A percentile compares a stretch with the other conserved stretches of the same genome.
Evolutionary conservation across 2,797 vertebrate genomes (phyloP).

Genomic region (Halcyon chelicuti): DNA sequence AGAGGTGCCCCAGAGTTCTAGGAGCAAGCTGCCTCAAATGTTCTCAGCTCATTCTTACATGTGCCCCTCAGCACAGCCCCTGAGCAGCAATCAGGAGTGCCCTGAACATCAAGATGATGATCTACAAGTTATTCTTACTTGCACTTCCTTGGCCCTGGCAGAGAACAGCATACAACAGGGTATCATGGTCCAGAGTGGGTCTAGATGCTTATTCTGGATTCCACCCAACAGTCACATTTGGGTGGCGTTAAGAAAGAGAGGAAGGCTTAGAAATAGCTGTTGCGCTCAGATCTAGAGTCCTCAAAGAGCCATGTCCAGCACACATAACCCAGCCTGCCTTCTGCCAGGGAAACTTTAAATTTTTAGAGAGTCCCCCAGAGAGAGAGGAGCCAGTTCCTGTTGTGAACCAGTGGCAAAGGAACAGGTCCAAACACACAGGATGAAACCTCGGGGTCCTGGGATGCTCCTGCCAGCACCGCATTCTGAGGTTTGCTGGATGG

Average conservation of each 20-base stretch:
- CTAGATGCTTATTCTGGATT: neutral
- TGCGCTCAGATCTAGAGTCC: neutral
- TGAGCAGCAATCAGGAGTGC: neutral
- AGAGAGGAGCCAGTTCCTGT: neutral
- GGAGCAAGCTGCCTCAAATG: neutral
- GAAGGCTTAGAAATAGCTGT: neutral
- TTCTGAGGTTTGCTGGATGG: neutral
- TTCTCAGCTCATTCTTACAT: accelerated
- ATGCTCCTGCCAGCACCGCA: neutral
- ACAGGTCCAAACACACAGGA: neutral
- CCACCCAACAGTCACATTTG: neutral
- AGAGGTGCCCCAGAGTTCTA: neutral
- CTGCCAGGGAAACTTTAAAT: neutral
- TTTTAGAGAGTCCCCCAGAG: neutral
- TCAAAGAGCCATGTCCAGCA: neutral
- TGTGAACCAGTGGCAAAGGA: neutral
- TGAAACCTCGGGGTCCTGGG: neutral
- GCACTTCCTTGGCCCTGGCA: neutral
- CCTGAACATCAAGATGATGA: neutral
- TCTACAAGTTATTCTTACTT: neutral
- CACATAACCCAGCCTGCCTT: neutral
- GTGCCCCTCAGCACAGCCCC: neutral
- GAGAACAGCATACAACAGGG: neutral
- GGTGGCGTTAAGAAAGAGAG: neutral
- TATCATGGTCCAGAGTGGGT: neutral